Conservation (phyloP, 2,113 vertebrate species). For the Ursus arctos region DNA sequence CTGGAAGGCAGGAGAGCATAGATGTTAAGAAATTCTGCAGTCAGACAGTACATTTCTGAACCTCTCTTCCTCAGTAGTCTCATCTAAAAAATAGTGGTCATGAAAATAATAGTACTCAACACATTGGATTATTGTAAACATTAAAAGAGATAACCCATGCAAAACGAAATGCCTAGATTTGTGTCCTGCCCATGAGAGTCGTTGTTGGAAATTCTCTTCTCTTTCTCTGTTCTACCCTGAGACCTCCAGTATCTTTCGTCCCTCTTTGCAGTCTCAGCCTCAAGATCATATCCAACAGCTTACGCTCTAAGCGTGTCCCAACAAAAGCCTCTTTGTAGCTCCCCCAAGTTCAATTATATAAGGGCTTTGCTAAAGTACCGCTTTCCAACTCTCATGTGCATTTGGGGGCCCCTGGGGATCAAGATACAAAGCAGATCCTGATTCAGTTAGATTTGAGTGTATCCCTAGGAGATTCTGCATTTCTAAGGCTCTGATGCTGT, state of each 20-base stretch:
- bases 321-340: neutral
- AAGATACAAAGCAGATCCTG: neutral
- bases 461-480: neutral
- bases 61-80: neutral
- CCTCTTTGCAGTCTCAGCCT: neutral
- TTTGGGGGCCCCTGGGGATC: neutral
- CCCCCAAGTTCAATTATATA: neutral
- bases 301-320: neutral
- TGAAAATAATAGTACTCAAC: neutral
- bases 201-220: neutral
- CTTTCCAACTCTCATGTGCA: neutral
- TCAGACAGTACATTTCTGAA: neutral
- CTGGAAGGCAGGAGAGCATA: neutral
- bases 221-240: neutral
- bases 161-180: neutral
- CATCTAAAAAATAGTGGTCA: neutral
- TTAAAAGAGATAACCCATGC: neutral
- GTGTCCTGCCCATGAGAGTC: neutral
- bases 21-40: neutral
- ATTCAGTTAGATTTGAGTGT: neutral
- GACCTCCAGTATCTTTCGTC: neutral
- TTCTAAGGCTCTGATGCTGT: neutral
- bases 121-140: neutral
- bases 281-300: neutral
- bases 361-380: neutral